Evolutionary conservation across 2,113 vertebrate species (phyloP), one percentile per base, ranked within the genome.

Genomic region (Burhinus oedicnemus): DNA sequence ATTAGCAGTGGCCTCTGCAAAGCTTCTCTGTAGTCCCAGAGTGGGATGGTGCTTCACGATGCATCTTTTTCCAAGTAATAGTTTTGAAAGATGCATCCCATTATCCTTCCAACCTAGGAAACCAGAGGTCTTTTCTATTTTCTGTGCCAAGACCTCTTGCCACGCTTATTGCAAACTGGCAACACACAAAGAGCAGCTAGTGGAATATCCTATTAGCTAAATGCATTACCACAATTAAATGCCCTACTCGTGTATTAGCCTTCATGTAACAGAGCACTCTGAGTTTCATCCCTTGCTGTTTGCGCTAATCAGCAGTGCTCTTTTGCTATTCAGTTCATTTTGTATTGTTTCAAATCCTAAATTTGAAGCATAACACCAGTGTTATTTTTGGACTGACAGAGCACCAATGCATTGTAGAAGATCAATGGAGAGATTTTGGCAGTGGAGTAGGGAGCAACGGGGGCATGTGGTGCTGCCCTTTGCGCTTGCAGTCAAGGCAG

Each of bases 351-450:
- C 64, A 90, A 85, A 83, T 83, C 75, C 42, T 66, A 80, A 88
- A 88, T 94, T 38, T 93, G 82, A 87, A 93, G 79, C 81, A 55
- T 76, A 91, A 47, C 68, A 52, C 12, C 68, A 77, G 38, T 72
- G 68, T 90, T 93, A 93, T 93, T 91, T 96, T 93, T 90, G 82
- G 66, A 78, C 58, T 86, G 84, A 85, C 52, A 71, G 65, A 92
- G 36, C 70, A 93, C 44, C 27, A 45, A 26, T 69, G 68, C 36
- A 47, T 66, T 80, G 71, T 85, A 65, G 62, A 93, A 96, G 84
- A 91, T 93, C 58, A 72, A 25, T 44, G 30, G 58, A 76, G 75
- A 83, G n/a, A 54, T 92, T 94, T 62, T 93, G 90, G 87, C 71
- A 83, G 54, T 29, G 58, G 32, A 34, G 9, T 30, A 84, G 60